Conservation (phyloP, 2,797 vertebrate species). For the Rhinichthys osculus region DNA sequence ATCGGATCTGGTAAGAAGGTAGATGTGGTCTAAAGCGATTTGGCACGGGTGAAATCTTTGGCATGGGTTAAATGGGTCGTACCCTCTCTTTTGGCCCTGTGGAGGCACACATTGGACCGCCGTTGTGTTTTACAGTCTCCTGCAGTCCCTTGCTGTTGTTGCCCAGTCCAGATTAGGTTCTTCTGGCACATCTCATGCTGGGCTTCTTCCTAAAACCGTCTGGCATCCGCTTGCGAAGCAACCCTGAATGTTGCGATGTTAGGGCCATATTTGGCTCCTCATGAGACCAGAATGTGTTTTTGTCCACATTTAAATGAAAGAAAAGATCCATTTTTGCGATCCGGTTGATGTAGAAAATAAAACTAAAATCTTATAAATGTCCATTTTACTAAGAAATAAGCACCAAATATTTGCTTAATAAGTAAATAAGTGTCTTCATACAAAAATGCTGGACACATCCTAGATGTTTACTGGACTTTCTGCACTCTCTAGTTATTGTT, state of each 20-base stretch:
- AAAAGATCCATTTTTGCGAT: neutral
- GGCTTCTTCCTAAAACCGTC: constrained; percentile 52
- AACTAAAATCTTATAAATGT: neutral
- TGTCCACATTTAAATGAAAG: neutral
- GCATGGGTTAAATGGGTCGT: constrained; percentile 35
- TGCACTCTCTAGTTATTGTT: neutral
- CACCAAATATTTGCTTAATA: neutral
- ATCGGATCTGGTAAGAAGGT: constrained; percentile 16
- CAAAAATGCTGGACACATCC: neutral
- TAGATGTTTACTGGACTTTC: neutral
- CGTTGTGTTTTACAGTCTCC: constrained; percentile 34
- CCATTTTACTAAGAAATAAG: neutral
- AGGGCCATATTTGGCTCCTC: neutral
- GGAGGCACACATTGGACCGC: constrained; percentile 52
- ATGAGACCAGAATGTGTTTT: constrained; percentile 25
- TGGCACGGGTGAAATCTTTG: constrained; percentile 20
- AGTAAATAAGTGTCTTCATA: neutral
- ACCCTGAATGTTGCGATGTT: constrained; percentile 34
- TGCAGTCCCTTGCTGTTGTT: constrained; percentile 37
- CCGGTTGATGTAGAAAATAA: neutral
- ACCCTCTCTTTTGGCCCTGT: constrained; percentile 36
- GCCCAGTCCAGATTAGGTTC: constrained; percentile 60
- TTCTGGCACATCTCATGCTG: constrained; percentile 46
- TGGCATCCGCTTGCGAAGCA: constrained; percentile 38
- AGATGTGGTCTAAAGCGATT: constrained; percentile 15